Percentiles rank a stretch among this genome's conserved stretches.
These are phyloP conservation scores for Chascanopsetta lugubris DNA, from an alignment of 2,113 vertebrate species.

Conservation along the genomic window DNA sequence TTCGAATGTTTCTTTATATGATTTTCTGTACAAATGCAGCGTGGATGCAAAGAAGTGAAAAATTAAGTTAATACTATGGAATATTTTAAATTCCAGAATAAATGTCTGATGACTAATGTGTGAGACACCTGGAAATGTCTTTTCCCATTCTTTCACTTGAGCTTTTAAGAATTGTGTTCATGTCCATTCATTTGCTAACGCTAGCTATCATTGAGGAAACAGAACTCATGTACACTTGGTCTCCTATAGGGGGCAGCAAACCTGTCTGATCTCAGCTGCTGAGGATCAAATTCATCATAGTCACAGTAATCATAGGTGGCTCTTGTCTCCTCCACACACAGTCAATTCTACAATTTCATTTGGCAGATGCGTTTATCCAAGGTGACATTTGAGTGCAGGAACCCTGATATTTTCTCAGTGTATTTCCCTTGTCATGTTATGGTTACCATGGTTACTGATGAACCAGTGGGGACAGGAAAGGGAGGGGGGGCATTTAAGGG, in stretches of 20 bases:
- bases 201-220: not conserved
- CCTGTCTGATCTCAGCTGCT: too few relatives aligned
- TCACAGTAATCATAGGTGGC: too few relatives aligned
- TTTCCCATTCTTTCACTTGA: not conserved
- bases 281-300: too few relatives aligned
- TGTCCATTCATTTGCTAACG: not conserved
- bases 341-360: too few relatives aligned
- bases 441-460: too few relatives aligned
- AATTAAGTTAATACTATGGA: not conserved
- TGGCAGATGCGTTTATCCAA: too few relatives aligned
- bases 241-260: not conserved
- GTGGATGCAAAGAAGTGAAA: constrained; percentile 15
- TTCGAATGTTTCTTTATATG: not conserved
- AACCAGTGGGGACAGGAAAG: too few relatives aligned
- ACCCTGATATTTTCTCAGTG: too few relatives aligned
- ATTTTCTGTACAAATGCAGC: constrained; percentile 16
- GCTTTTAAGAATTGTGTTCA: not conserved
- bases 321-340: too few relatives aligned
- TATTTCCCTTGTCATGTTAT: too few relatives aligned
- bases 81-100: not conserved
- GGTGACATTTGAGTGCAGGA: too few relatives aligned
- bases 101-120: not conserved
- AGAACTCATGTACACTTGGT: not conserved
- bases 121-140: not conserved
- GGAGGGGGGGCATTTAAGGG: too few relatives aligned